Percentiles rank a stretch among this genome's conserved stretches.
Conservation (phyloP, 2,113 vertebrate genomes). For the Acrocephalus kingi region DNA sequence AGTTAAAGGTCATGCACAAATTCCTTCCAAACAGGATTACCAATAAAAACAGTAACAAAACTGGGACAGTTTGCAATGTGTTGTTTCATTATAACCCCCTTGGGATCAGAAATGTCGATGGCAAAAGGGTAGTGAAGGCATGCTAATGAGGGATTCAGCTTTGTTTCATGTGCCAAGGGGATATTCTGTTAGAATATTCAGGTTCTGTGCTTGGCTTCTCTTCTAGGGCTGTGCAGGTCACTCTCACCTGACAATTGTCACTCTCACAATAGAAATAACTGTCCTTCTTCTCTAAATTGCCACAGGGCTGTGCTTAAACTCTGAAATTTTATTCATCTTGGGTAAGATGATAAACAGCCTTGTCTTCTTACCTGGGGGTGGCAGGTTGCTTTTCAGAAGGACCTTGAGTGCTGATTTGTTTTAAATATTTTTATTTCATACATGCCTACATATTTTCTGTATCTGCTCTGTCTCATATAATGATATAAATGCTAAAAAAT, state of each 20-base stretch:
- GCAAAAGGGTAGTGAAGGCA: not conserved
- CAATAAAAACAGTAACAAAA: conserved; percentile 22
- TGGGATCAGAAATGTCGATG: conserved; percentile 29
- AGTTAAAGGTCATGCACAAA: conserved; percentile 23
- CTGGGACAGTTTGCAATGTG: not conserved
- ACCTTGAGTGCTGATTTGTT: not conserved
- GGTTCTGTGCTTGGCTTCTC: not conserved
- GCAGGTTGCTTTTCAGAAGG: not conserved
- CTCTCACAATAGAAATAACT: not conserved
- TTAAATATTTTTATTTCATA: not conserved
- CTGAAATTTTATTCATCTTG: not conserved
- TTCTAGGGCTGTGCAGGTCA: not conserved
- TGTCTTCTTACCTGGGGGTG: not conserved
- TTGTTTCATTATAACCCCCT: not conserved
- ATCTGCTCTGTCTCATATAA: not conserved
- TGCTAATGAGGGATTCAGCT: conserved; percentile 4
- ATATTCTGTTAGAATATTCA: not conserved
- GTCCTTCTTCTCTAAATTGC: not conserved
- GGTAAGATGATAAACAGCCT: not conserved
- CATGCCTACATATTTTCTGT: not conserved
- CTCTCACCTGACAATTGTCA: not conserved
- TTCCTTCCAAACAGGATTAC: conserved; percentile 17
- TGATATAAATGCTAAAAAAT: not conserved
- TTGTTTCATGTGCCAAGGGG: not conserved
- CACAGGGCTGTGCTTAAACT: not conserved